phyloP scores from a whole-genome alignment of 2,113 vertebrate genomes.

The Alosa alosa region DNA sequence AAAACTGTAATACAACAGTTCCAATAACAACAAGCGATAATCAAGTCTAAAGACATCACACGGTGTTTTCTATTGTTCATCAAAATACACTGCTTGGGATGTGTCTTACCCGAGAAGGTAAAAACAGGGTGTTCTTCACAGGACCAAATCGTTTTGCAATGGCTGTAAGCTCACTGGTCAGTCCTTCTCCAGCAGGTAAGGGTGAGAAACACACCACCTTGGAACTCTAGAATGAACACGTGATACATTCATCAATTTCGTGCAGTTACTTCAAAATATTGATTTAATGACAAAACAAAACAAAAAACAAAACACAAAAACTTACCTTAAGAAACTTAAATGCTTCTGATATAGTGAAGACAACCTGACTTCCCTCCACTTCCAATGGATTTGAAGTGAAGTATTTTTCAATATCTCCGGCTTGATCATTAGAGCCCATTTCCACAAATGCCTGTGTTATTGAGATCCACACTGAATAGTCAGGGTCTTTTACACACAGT shows the following conservation, averaged over 20 bases:
- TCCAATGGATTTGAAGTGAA: slow-evolving; percentile 49
- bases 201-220: slow-evolving; percentile 67
- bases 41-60: no score
- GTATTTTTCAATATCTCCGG: slow-evolving; percentile 60
- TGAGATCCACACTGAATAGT: neutral
- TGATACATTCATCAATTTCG: neutral
- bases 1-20: no score
- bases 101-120: slow-evolving; percentile 57
- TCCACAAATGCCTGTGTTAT: slow-evolving; percentile 66
- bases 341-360: slow-evolving; percentile 59
- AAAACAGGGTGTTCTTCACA: slow-evolving; percentile 60
- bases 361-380: slow-evolving; percentile 49
- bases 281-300: neutral
- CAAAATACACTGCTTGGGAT: neutral
- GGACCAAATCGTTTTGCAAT: slow-evolving; percentile 65
- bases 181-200: slow-evolving; percentile 54
- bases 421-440: slow-evolving; percentile 59
- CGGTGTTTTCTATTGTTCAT: no score
- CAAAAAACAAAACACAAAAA: neutral
- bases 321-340: slow-evolving; percentile 68
- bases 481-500: neutral
- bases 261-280: neutral
- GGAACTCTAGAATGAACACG: slow-evolving; percentile 49
- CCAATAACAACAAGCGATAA: no score
- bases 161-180: slow-evolving; percentile 56